Evolutionary conservation across 2,888 invertebrate species (phyloP).

Genomic region (Tanypteryx hageni): DNA sequence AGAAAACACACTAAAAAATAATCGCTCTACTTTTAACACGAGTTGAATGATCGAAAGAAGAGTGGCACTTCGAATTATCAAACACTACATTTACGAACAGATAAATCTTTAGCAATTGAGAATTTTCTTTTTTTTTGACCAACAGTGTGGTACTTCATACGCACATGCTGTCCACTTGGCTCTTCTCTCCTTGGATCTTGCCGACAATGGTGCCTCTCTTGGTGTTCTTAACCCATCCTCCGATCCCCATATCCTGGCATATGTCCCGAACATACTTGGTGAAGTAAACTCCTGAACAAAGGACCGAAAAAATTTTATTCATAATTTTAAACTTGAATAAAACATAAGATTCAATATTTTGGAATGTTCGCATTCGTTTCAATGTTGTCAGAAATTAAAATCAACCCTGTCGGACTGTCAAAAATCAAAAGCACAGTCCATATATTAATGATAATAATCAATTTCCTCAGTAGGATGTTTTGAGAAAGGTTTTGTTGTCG

Average conservation of each 20-base stretch:
- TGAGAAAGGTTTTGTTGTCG: too few relatives aligned
- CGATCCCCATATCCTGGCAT: constrained; percentile 84
- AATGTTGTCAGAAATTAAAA: neutral
- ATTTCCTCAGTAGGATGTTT: too few relatives aligned
- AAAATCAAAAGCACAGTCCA: too few relatives aligned
- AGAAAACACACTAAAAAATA: too few relatives aligned
- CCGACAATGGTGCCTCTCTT: constrained; percentile 92
- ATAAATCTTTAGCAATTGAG: neutral
- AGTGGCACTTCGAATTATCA: too few relatives aligned
- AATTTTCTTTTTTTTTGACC: neutral
- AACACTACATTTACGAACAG: too few relatives aligned
- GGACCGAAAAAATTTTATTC: constrained; percentile 36
- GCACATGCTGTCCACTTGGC: constrained; percentile 90
- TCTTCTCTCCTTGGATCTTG: constrained; percentile 89
- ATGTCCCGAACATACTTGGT: constrained; percentile 92
- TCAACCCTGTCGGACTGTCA: too few relatives aligned
- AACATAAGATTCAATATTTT: neutral
- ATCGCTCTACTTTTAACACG: too few relatives aligned
- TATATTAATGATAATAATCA: too few relatives aligned
- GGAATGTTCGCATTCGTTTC: neutral
- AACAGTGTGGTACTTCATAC: constrained; percentile 72
- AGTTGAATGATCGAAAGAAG: too few relatives aligned
- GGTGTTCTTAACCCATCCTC: constrained; percentile 96
- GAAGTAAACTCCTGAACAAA: constrained; percentile 85
- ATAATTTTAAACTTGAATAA: neutral